Base-by-base conservation (phyloP, 1,140 invertebrate genomes). In the Papilio aristodemus region DNA sequence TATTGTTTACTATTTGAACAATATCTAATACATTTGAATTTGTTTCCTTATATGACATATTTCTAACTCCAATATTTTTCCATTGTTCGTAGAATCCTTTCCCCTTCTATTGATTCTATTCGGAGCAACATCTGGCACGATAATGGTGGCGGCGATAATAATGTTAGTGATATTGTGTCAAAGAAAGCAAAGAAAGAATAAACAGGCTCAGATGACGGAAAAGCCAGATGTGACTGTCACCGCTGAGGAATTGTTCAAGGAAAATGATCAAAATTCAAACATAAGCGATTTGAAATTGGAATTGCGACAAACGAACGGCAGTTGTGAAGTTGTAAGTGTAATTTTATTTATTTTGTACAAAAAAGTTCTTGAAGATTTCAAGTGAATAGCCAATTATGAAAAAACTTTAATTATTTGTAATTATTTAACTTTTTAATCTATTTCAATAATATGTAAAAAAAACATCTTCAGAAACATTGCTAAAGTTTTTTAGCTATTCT, bases 201-300 rank as follows among this genome's bases (percentile, higher is more conserved):
- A 91, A 63, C 87, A 86, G 71, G 73, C 79, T 9, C 85, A 85
- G 73, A 85, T 87, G 22, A 82, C 84, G 38, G 88, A 92, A 73
- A 92, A 91, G 67, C 90, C 90, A 27, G 91, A 92, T 32, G 91
- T 92, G 0, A 92, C 91, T 43, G 88, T 90, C 0, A 89, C 94
- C 17, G 94, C 94, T 39, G 95, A 96, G 78, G 96, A 97, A 88
- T 93, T 96, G 82, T 96, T 95, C 79, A 96, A 96, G 76, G 96
- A 97, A 78, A 96, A 96, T 57, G 97, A 98, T 80, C 93, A 95
- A 71, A 97, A 96, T 79, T 98, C 97, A 59, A 97, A 97, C 84
- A 95, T 98, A 77, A 97, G 96, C 71, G 97, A 98, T 90, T 91
- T 98, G 80, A 98, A 98, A 91, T 93, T 96, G 57, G 97, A 98